A percentile compares a stretch with the other conserved stretches of the same genome.
Conservation (phyloP, 1,140 invertebrate species). For the Hyles vespertilio region DNA sequence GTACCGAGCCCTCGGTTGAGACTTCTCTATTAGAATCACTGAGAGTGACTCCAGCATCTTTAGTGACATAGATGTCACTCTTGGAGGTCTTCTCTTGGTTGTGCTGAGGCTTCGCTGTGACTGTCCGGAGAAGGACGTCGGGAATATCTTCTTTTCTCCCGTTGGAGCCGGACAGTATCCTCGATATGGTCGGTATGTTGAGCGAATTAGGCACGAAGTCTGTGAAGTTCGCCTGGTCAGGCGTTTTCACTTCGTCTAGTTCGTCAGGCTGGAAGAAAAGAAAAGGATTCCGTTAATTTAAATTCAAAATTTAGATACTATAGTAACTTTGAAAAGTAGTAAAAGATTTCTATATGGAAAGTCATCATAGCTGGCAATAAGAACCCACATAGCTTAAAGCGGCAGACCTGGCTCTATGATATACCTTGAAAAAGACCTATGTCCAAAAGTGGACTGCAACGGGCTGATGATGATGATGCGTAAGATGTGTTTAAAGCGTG, state of each 20-base stretch:
- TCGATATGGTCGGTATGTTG: constrained; percentile 84
- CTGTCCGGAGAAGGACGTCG: constrained; percentile 81
- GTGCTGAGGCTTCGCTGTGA: constrained; percentile 79
- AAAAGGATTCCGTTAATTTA: constrained; percentile 7
- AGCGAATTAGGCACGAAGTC: constrained; percentile 79
- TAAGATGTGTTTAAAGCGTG: too few relatives aligned
- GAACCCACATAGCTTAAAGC: too few relatives aligned
- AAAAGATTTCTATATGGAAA: too few relatives aligned
- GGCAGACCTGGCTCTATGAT: too few relatives aligned
- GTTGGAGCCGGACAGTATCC: constrained; percentile 88
- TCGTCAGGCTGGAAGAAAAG: constrained; percentile 68
- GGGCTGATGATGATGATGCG: too few relatives aligned
- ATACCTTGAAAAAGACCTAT: too few relatives aligned
- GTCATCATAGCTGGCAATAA: too few relatives aligned
- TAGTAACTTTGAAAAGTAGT: too few relatives aligned
- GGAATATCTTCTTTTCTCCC: constrained; percentile 87
- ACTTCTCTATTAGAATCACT: constrained; percentile 60
- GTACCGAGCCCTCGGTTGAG: constrained; percentile 66
- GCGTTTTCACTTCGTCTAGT: constrained; percentile 62
- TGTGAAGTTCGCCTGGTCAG: constrained; percentile 75
- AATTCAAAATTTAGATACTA: too few relatives aligned
- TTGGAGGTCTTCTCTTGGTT: constrained; percentile 62
- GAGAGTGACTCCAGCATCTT: constrained; percentile 62
- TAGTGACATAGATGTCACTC: constrained; percentile 59
- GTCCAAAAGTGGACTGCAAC: too few relatives aligned